phyloP scores from a whole-genome alignment of 2,888 invertebrate genomes.

The Pachymerium ferrugineum region DNA sequence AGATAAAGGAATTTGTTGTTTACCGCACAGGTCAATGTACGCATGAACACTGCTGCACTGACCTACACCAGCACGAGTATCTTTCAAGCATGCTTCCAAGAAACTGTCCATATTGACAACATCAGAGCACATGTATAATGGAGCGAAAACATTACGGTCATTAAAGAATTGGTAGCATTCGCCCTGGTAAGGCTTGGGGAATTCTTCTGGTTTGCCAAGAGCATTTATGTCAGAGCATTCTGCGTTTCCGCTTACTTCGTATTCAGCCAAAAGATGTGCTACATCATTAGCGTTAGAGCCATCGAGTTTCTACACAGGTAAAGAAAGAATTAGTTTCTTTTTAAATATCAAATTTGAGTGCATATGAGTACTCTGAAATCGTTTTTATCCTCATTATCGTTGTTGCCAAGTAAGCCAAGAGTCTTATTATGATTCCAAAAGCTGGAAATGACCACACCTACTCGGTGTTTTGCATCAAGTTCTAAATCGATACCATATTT shows the following conservation, averaged over 20 bases:
- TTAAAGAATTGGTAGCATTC: neutral
- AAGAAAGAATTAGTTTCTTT: neutral
- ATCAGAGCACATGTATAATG: neutral
- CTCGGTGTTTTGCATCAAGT: neutral
- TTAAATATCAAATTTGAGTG: neutral
- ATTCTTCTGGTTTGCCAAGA: neutral
- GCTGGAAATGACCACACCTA: neutral
- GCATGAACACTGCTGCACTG: neutral
- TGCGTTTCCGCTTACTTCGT: neutral
- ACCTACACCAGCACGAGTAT: neutral
- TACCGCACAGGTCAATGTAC: neutral
- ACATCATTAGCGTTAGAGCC: neutral
- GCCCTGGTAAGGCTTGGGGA: neutral
- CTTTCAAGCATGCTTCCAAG: neutral
- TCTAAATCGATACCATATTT: neutral
- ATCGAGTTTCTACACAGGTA: neutral
- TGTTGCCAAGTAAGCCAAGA: conserved; percentile 28
- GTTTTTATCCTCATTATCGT: conserved; percentile 31
- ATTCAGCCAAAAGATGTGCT: neutral
- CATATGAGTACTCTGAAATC: conserved; percentile 26
- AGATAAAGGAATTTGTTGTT: no score
- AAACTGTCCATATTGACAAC: neutral
- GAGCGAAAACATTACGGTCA: neutral
- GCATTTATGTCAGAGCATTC: neutral
- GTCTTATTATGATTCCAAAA: conserved; percentile 32